These are phyloP conservation scores for Trinorchestia longiramus DNA, from an alignment of 1,140 invertebrate species.

Conservation along the genomic window DNA sequence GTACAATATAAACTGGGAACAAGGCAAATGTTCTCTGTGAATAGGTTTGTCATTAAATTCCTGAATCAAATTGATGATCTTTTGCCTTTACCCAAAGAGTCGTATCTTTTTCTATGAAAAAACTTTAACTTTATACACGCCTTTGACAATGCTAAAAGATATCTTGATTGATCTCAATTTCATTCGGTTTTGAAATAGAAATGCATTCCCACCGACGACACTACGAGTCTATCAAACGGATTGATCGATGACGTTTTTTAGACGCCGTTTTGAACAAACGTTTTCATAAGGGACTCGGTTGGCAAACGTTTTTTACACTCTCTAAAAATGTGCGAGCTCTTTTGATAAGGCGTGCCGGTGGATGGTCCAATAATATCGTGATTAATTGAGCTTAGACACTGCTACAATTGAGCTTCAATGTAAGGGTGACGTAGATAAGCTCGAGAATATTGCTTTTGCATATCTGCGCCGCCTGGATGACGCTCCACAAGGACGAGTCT, in stretches of 20 bases:
- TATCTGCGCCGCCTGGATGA: background rate
- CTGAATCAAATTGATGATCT: slow-evolving; percentile 13
- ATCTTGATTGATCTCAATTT: slow-evolving; percentile 53
- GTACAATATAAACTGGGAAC: background rate
- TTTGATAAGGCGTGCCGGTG: background rate
- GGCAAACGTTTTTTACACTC: background rate
- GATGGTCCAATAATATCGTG: slow-evolving; percentile 25
- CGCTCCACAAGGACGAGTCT: background rate
- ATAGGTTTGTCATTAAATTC: background rate
- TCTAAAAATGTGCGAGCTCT: background rate
- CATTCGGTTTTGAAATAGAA: slow-evolving; percentile 44
- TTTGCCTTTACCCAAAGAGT: background rate
- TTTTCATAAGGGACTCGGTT: background rate
- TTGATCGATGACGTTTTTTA: slow-evolving; percentile 51
- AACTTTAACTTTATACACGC: background rate
- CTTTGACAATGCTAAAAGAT: slow-evolving; percentile 27
- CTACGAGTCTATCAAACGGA: background rate
- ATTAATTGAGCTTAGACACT: slow-evolving; percentile 49
- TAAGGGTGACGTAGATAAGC: background rate
- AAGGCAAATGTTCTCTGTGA: background rate
- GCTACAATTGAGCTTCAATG: background rate
- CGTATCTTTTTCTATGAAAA: background rate
- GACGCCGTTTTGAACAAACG: background rate
- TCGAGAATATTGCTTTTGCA: background rate
- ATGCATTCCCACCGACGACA: slow-evolving; percentile 8